Evolutionary conservation across 2,113 vertebrate species (phyloP).

Genomic region (Elephas maximus): DNA sequence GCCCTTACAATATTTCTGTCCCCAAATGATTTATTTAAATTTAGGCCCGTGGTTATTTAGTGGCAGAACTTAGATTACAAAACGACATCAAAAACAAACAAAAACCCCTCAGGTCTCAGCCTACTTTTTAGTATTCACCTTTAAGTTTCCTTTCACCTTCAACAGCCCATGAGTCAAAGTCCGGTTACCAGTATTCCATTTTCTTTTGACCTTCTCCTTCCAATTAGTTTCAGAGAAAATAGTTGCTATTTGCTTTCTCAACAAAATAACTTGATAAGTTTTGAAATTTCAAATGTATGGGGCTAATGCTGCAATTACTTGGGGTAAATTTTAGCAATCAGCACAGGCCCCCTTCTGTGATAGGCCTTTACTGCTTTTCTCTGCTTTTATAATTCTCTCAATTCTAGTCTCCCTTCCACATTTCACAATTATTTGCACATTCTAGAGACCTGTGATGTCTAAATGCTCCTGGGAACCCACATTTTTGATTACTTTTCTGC

Average conservation of each 20-base stretch:
- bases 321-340: conserved; percentile 72
- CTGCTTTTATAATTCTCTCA: conserved; percentile 66
- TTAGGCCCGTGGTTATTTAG: not conserved
- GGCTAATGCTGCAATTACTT: conserved; percentile 40
- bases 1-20: not conserved
- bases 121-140: conserved; percentile 16
- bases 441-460: conserved; percentile 68
- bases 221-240: conserved; percentile 73
- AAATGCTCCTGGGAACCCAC: conserved; percentile 75
- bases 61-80: not conserved
- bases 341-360: conserved; percentile 48
- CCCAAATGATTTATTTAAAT: not conserved
- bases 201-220: conserved; percentile 16
- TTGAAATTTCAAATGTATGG: conserved; percentile 66
- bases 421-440: conserved; percentile 80
- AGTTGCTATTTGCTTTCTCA: conserved; percentile 60
- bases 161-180: not conserved
- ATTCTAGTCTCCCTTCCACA: conserved; percentile 51
- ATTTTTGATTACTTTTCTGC: conserved; percentile 79
- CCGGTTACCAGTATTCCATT: not conserved
- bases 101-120: not conserved
- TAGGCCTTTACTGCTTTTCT: not conserved
- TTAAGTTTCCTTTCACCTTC: not conserved
- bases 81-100: not conserved
- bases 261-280: conserved; percentile 63